phyloP scores from a whole-genome alignment of 2,888 invertebrate species.

The Lasioglossum malachurum region DNA sequence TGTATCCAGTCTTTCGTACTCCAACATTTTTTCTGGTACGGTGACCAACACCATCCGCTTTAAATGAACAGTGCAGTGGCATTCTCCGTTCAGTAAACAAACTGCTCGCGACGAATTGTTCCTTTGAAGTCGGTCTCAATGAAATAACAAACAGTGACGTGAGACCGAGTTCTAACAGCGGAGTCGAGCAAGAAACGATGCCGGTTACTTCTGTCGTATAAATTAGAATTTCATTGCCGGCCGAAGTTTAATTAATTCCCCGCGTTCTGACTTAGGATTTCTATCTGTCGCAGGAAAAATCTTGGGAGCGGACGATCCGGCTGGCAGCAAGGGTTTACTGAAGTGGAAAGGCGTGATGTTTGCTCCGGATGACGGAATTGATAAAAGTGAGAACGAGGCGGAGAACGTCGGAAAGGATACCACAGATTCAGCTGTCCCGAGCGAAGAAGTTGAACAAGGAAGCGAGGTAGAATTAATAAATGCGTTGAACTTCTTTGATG shows the following conservation, averaged over 20 bases:
- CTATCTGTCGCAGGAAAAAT: constrained; percentile 76
- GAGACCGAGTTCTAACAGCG: background rate
- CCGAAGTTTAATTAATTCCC: background rate
- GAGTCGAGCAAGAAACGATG: background rate
- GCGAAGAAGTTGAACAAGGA: constrained; percentile 75
- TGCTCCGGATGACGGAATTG: constrained; percentile 88
- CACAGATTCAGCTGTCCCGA: constrained; percentile 58
- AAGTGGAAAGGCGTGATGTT: constrained; percentile 93
- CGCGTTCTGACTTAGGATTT: constrained; percentile 18
- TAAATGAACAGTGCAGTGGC: background rate
- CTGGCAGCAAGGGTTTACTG: constrained; percentile 87
- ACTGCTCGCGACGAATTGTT: background rate
- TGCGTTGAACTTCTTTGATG: background rate
- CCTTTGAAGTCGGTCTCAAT: background rate
- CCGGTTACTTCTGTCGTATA: background rate
- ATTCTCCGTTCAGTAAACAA: background rate
- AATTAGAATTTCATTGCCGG: background rate
- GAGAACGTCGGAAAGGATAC: constrained; percentile 81
- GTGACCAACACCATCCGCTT: background rate
- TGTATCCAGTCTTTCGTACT: background rate
- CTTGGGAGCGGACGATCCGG: constrained; percentile 83
- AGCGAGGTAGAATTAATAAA: constrained; percentile 72
- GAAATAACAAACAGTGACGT: background rate
- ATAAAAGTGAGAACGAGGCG: constrained; percentile 69
- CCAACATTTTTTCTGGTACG: background rate